A percentile compares a stretch with the other conserved stretches of the same genome.
Conservation (phyloP, 1,140 invertebrate species). For the Pachypeltis micranthus region DNA sequence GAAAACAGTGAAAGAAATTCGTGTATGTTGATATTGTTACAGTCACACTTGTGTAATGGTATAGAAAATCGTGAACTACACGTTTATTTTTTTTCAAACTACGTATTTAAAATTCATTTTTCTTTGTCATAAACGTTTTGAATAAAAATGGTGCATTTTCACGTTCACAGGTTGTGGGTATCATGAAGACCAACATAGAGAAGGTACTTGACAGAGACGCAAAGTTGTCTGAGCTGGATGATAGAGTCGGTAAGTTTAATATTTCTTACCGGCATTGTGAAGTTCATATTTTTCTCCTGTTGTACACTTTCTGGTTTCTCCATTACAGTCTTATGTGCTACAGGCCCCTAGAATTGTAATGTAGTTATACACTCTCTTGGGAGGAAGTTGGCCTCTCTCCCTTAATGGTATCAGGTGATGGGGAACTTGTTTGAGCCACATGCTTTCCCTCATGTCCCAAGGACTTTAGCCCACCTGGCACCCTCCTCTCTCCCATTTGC, state of each 20-base stretch:
- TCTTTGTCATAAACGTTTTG: not conserved
- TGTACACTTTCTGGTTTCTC: too few relatives aligned
- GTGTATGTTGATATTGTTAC: not conserved
- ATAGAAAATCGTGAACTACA: not conserved
- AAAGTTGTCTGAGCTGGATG: constrained; percentile 89
- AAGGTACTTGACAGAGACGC: constrained; percentile 93
- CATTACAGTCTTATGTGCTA: too few relatives aligned
- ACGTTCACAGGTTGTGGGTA: constrained; percentile 62
- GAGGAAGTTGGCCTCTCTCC: too few relatives aligned
- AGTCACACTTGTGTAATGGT: not conserved
- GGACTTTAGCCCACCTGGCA: too few relatives aligned
- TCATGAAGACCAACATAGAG: constrained; percentile 94
- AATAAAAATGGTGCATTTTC: not conserved
- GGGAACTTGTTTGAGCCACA: too few relatives aligned
- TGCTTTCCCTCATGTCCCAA: too few relatives aligned
- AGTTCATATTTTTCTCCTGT: too few relatives aligned
- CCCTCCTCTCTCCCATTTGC: too few relatives aligned
- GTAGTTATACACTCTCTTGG: too few relatives aligned
- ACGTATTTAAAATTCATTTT: not conserved
- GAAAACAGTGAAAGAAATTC: not conserved
- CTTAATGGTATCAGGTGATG: too few relatives aligned
- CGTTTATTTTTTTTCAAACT: not conserved
- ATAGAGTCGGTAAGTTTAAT: constrained; percentile 67
- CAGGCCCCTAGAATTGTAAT: too few relatives aligned
- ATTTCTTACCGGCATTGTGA: not conserved